Percentiles rank a stretch among this genome's conserved stretches.
Evolutionary conservation across 2,888 invertebrate species (phyloP).

Genomic region (Polyploca ridens): DNA sequence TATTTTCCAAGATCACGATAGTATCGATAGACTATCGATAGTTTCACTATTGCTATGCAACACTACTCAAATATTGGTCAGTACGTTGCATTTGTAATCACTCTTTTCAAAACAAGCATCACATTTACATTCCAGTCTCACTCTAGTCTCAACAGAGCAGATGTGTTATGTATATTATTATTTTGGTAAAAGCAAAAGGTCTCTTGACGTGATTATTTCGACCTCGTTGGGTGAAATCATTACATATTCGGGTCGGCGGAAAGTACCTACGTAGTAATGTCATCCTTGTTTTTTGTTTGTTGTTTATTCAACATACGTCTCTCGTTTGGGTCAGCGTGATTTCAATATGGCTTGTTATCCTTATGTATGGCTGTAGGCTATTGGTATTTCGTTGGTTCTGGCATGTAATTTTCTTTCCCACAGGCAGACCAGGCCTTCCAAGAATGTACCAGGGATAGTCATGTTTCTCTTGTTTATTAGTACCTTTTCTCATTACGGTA

Average conservation of each 20-base stretch:
- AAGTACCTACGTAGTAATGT: conserved; percentile 29
- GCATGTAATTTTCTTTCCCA: not conserved
- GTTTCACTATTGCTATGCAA: no score
- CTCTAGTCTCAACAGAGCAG: not conserved
- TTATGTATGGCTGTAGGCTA: conserved; percentile 19
- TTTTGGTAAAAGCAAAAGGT: not conserved
- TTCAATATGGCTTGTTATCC: conserved; percentile 36
- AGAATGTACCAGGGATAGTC: not conserved
- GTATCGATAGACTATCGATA: no score
- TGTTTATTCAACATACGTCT: conserved; percentile 22
- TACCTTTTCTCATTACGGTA: not conserved
- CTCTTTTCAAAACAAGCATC: no score
- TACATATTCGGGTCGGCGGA: conserved; percentile 39
- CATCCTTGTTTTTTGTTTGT: conserved; percentile 38
- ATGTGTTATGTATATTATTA: not conserved
- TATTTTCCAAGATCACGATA: no score
- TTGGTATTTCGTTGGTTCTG: not conserved
- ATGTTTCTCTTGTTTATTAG: not conserved
- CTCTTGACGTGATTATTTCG: conserved; percentile 25
- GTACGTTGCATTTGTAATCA: no score
- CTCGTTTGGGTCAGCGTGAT: conserved; percentile 26
- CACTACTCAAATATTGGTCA: no score
- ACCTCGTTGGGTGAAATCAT: conserved; percentile 29
- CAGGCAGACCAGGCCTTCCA: not conserved
- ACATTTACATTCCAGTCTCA: no score